phyloP scores from a whole-genome alignment of 2,797 vertebrate genomes.

The Sarcoramphus papa region DNA sequence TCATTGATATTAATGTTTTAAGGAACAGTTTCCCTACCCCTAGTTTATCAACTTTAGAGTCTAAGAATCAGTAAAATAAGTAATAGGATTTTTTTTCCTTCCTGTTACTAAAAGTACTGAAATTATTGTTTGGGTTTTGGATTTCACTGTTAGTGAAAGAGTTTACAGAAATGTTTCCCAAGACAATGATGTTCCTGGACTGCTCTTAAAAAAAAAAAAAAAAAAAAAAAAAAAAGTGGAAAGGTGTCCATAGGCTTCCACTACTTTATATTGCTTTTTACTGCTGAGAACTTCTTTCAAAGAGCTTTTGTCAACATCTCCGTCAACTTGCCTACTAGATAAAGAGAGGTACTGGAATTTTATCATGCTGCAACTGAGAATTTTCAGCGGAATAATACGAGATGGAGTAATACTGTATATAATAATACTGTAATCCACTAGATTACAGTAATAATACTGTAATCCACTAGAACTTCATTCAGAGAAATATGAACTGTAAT shows the following conservation, averaged over 20 bases:
- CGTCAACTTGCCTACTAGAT: background rate
- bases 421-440: background rate
- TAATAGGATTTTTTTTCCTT: background rate
- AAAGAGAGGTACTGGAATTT: background rate
- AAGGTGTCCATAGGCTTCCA: background rate
- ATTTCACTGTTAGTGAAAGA: background rate
- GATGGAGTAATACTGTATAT: background rate
- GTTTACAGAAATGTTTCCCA: background rate
- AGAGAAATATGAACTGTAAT: background rate
- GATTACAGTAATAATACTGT: background rate
- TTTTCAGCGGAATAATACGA: background rate
- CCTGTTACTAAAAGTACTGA: background rate
- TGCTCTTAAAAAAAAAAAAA: background rate
- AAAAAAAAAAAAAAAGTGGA: background rate
- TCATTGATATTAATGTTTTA: background rate
- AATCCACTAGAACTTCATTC: background rate
- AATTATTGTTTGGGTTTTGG: background rate
- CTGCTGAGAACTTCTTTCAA: background rate
- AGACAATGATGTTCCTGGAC: background rate
- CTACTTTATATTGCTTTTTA: background rate
- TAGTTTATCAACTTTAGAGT: background rate
- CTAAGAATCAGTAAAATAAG: background rate
- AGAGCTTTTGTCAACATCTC: background rate
- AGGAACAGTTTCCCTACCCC: background rate
- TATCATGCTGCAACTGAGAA: background rate